Evolutionary conservation across 2,113 vertebrate species (phyloP).

Genomic region (Electrona antarctica): DNA sequence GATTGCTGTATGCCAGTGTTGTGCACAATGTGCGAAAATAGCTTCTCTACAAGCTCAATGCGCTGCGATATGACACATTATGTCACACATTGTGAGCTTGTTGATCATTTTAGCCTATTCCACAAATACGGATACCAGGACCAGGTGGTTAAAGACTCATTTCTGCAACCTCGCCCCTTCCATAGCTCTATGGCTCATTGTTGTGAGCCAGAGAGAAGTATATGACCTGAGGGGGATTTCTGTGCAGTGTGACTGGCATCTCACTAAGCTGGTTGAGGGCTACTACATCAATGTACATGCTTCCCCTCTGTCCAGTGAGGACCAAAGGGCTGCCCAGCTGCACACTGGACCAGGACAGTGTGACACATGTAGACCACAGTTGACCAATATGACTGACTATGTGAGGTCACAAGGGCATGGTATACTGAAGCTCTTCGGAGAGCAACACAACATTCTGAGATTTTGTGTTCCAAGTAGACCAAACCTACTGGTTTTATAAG

Average conservation of each 20-base stretch:
- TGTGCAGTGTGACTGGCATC: constrained; percentile 50
- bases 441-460: not conserved
- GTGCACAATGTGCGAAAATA: too few relatives aligned
- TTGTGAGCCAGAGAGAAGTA: constrained; percentile 39
- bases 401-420: constrained; percentile 28
- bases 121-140: too few relatives aligned
- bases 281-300: constrained; percentile 37
- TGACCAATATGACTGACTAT: constrained; percentile 26
- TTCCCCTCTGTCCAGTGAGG: constrained; percentile 25
- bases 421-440: constrained; percentile 9
- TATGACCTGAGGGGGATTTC: constrained; percentile 57
- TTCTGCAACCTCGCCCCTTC: constrained; percentile 25
- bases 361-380: constrained; percentile 10
- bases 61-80: too few relatives aligned
- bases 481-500: not conserved
- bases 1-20: not conserved
- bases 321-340: constrained; percentile 36
- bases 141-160: not conserved
- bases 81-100: too few relatives aligned
- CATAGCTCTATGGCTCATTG: constrained; percentile 28
- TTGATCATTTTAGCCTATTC: too few relatives aligned
- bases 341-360: constrained; percentile 17
- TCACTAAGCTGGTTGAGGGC: constrained; percentile 24
- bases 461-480: not conserved
- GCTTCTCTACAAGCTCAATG: too few relatives aligned